These are phyloP conservation scores for Xanthia icteritia DNA, from an alignment of 2,888 invertebrate species.

Conservation along the genomic window DNA sequence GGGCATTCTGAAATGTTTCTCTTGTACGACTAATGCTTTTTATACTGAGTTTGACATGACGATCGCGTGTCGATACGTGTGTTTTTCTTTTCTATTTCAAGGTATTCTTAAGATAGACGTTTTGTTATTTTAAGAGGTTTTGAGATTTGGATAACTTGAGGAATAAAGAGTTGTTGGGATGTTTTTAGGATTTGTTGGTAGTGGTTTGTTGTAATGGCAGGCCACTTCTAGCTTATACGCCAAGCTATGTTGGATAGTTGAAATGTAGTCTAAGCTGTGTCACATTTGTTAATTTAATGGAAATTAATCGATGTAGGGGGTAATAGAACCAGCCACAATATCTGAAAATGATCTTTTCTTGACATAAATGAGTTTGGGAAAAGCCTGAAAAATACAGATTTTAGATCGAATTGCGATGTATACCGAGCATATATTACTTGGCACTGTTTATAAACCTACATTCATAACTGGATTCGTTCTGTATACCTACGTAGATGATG, in stretches of 20 bases:
- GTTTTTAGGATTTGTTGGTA: no score
- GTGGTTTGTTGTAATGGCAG: neutral
- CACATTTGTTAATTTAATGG: neutral
- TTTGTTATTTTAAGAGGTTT: conserved; percentile 10
- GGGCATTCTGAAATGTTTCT: conserved; percentile 66
- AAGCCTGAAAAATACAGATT: neutral
- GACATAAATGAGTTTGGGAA: neutral
- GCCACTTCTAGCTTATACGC: neutral
- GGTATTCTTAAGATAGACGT: conserved; percentile 6
- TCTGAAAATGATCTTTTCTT: neutral
- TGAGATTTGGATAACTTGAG: neutral
- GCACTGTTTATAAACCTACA: neutral
- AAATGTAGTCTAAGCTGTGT: neutral
- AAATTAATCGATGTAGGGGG: neutral
- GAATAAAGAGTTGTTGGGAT: no score
- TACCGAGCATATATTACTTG: neutral
- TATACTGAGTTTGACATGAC: conserved; percentile 63
- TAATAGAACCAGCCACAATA: neutral
- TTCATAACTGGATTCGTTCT: neutral
- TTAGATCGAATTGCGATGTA: neutral
- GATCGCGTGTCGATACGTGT: conserved; percentile 34
- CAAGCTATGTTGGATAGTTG: neutral
- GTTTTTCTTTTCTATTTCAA: conserved; percentile 52
- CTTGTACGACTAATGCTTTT: conserved; percentile 67
- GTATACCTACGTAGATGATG: neutral